Conservation (phyloP, 2,797 vertebrate genomes). For the Microcaecilia unicolor region DNA sequence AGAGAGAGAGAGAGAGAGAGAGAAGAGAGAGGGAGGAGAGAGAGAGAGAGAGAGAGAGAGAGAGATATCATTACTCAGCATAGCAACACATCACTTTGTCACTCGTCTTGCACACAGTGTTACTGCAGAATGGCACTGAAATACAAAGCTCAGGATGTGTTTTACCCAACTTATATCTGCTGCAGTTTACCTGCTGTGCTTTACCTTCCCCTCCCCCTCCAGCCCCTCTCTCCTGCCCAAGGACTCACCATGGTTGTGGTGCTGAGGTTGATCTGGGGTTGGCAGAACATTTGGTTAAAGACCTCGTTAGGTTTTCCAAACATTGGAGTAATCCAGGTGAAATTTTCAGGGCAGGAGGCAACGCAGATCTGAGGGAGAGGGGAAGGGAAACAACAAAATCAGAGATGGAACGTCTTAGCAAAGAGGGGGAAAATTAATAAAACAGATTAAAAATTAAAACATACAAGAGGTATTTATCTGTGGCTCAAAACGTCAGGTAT, state of each 20-base stretch:
- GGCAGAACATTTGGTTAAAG: constrained; percentile 50
- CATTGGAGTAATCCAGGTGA: not conserved
- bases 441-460: too few relatives aligned
- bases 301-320: accelerated
- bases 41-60: not conserved
- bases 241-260: constrained; percentile 15
- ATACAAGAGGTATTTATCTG: too few relatives aligned
- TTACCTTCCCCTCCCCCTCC: too few relatives aligned
- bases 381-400: not conserved
- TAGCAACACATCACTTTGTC: too few relatives aligned
- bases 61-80: too few relatives aligned
- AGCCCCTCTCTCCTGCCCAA: too few relatives aligned
- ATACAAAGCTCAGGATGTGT: too few relatives aligned
- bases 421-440: too few relatives aligned
- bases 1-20: not conserved
- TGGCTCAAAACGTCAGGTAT: too few relatives aligned
- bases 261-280: constrained; percentile 48
- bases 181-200: too few relatives aligned
- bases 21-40: not conserved
- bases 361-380: constrained; percentile 65
- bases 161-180: too few relatives aligned
- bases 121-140: not conserved
- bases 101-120: too few relatives aligned
- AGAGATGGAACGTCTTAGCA: not conserved
- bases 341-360: constrained; percentile 41